Conservation (phyloP, 2,113 vertebrate species). For the Gymnarchus niloticus region DNA sequence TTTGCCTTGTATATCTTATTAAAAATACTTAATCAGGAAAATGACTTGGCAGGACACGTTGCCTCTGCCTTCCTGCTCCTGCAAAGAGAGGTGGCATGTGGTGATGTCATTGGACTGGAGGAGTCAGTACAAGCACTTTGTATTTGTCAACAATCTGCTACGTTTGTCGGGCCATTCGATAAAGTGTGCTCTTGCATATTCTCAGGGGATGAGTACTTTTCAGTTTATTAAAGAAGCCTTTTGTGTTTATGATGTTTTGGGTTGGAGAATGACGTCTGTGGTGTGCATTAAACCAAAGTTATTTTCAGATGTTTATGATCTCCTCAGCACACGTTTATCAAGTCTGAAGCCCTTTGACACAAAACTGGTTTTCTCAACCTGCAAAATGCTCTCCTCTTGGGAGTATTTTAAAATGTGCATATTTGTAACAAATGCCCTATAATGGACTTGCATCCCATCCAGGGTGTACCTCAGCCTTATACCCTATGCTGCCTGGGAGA, state of each 20-base stretch:
- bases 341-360: background rate
- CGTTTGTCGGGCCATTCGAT: background rate
- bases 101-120: constrained; percentile 10
- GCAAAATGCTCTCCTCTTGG: background rate
- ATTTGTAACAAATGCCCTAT: background rate
- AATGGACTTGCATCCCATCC: too few species aligned
- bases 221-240: background rate
- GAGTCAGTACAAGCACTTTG: background rate
- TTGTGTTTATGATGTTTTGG: constrained; percentile 2
- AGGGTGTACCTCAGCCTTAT: too few species aligned
- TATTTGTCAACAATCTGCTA: background rate
- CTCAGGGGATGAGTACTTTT: background rate
- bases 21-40: background rate
- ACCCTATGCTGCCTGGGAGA: too few species aligned
- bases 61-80: background rate
- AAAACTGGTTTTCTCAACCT: background rate
- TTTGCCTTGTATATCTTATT: constrained; percentile 6
- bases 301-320: background rate
- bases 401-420: background rate
- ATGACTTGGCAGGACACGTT: background rate
- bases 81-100: background rate
- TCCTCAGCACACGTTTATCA: constrained; percentile 5
- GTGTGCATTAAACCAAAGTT: constrained; percentile 6
- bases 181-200: background rate
- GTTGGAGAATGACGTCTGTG: background rate